Conservation (phyloP, 2,888 invertebrate species). For the Carterocephalus palaemon region DNA sequence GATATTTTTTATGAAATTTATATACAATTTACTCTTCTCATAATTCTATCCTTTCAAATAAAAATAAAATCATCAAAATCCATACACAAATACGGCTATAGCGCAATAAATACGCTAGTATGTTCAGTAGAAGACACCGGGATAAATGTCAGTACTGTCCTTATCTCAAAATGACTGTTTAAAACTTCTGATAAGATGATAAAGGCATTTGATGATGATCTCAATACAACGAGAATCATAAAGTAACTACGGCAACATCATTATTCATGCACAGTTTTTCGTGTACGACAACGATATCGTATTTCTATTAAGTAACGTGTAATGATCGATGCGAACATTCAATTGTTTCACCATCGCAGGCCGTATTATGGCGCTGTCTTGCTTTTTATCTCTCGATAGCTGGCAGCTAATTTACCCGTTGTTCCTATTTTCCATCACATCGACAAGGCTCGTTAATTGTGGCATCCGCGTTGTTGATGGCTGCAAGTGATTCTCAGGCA, state of each 20-base stretch:
- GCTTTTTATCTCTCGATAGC: slow-evolving; percentile 65
- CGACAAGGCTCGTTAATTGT: slow-evolving; percentile 77
- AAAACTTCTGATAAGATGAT: too few species aligned
- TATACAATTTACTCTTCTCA: too few species aligned
- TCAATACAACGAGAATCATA: slow-evolving; percentile 9
- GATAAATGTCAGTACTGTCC: too few species aligned
- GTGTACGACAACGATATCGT: slow-evolving; percentile 18
- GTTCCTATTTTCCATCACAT: slow-evolving; percentile 71
- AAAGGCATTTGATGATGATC: too few species aligned
- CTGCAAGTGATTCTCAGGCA: slow-evolving; percentile 75
- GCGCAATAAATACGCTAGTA: too few species aligned
- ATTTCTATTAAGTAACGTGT: slow-evolving; percentile 23
- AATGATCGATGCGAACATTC: slow-evolving; percentile 47
- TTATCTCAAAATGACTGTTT: too few species aligned
- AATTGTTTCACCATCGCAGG: slow-evolving; percentile 55
- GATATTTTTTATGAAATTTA: too few species aligned
- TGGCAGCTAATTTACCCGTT: slow-evolving; percentile 72
- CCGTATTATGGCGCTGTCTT: slow-evolving; percentile 47
- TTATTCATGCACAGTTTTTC: slow-evolving; percentile 18
- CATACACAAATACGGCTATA: too few species aligned
- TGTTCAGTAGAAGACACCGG: too few species aligned
- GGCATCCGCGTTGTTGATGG: slow-evolving; percentile 74
- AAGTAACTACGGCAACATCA: slow-evolving; percentile 7
- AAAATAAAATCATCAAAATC: too few species aligned
- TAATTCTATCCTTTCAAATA: too few species aligned